A percentile compares a stretch with the other conserved stretches of the same genome.
Evolutionary conservation across 2,113 vertebrate genomes (phyloP).

Genomic region (Periophthalmus modestus): DNA sequence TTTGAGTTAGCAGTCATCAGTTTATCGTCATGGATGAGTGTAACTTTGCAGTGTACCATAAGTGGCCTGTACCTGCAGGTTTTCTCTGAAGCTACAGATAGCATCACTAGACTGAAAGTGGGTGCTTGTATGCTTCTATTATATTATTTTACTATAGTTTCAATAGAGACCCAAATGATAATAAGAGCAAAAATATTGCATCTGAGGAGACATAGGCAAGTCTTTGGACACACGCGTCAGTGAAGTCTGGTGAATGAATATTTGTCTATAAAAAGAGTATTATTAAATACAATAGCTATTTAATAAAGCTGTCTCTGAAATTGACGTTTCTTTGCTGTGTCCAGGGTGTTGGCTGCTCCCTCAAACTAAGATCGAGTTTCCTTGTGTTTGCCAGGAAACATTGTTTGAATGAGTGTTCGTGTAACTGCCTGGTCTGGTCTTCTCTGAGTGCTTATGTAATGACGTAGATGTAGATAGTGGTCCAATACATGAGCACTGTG

Average conservation of each 20-base stretch:
- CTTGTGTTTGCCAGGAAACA: constrained; percentile 37
- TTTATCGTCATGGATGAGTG: constrained; percentile 11
- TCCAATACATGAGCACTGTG: constrained; percentile 24
- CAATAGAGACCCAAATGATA: constrained; percentile 51
- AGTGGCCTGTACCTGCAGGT: constrained; percentile 33
- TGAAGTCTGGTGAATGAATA: constrained; percentile 21
- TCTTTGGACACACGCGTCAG: constrained; percentile 7
- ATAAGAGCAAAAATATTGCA: constrained; percentile 56
- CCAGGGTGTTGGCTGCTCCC: constrained; percentile 46
- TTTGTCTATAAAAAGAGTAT: constrained; percentile 7
- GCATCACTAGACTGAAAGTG: neutral
- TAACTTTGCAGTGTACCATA: constrained; percentile 12
- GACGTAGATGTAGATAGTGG: constrained; percentile 27
- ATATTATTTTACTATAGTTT: constrained; percentile 33
- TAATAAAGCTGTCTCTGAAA: constrained; percentile 30
- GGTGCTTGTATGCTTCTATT: neutral
- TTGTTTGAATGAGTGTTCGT: constrained; percentile 29
- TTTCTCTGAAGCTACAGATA: constrained; percentile 18
- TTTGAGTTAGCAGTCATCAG: constrained; percentile 2
- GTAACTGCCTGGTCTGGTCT: constrained; percentile 19
- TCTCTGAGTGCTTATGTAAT: constrained; percentile 49
- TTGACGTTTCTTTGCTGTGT: constrained; percentile 19
- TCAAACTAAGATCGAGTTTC: constrained; percentile 49
- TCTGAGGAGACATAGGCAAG: constrained; percentile 49
- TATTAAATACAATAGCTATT: neutral